Evolutionary conservation across 2,797 vertebrate genomes (phyloP), one percentile per base, ranked within the genome.

Genomic region (Microchirus variegatus): DNA sequence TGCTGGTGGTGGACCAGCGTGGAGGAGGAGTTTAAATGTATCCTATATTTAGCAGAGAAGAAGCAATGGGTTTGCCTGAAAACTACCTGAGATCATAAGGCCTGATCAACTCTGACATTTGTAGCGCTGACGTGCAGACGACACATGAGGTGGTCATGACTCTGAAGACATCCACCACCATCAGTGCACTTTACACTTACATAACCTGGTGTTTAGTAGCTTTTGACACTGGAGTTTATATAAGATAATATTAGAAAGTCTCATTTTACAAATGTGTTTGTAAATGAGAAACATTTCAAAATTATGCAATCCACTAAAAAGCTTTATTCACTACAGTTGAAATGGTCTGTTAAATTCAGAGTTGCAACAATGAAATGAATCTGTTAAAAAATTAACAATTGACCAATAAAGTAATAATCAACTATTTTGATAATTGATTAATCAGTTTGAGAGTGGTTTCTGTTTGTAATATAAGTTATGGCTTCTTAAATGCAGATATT

Each of bases 21-120:
- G n/a, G 54, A 41, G 45, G 45, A 50, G 16, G 35, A 38, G 38
- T 37, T 65, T 57, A 13, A 52, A 36, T 15, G 15, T 10, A 15
- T 47, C 18, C 85, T 89, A 90, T 90, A 83, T 90, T 90, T 91
- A 88, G 90, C 45, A 47, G 56, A 45, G 53, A 31, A 64, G 63
- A 55, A 52, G 68, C 68, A 78, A 74, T 77, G 66, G 55, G 45
- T 67, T 73, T 80, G 59, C 14, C 53, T 49, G 26, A 48, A 17
- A 17, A 63, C 64, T 36, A 19, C 62, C 62, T 75, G 67, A 31
- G 55, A 58, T 63, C 70, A 56, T 56, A 64, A 45, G 31, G 35
- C 7, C 53, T 59, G 77, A 76, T 89, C 75, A 86, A 73, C 86
- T 73, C 70, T 91, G 92, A 90, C 89, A 91, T 92, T 91, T 85